Evolutionary conservation across 1,140 invertebrate species (phyloP).

Genomic region (Cryptotermes secundus): DNA sequence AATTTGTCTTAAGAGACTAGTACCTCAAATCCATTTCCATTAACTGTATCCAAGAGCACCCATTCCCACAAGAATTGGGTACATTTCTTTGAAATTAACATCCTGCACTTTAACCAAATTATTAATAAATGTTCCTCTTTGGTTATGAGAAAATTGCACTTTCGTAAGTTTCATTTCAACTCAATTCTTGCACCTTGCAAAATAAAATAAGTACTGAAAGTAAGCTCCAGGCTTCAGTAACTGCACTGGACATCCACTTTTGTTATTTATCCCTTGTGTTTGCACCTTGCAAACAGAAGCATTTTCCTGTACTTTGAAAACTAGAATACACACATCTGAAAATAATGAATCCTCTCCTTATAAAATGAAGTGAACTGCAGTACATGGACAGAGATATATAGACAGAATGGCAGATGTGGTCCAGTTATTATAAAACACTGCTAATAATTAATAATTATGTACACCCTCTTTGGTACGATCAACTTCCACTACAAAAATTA

Average conservation of each 20-base stretch:
- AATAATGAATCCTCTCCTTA: not conserved
- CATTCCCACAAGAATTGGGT: too few relatives aligned
- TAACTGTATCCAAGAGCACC: not conserved
- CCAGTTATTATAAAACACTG: slow-evolving; percentile 10
- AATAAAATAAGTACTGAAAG: not conserved
- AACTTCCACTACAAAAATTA: slow-evolving; percentile 29
- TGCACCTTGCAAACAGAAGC: not conserved
- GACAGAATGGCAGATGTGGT: not conserved
- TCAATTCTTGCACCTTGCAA: not conserved
- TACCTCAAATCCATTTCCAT: not conserved
- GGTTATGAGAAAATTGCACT: not conserved
- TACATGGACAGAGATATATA: slow-evolving; percentile 7
- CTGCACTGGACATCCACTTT: not conserved
- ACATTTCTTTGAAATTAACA: not conserved
- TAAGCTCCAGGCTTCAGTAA: not conserved
- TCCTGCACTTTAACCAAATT: not conserved
- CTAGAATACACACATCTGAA: not conserved
- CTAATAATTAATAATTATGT: slow-evolving; percentile 24
- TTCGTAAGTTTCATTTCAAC: not conserved
- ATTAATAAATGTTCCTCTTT: not conserved
- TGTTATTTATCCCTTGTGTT: not conserved
- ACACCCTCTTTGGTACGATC: slow-evolving; percentile 28
- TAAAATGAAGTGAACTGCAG: not conserved
- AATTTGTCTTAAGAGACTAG: not conserved
- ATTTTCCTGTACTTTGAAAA: not conserved